These are phyloP conservation scores for Pelosia muscerda DNA, from an alignment of 2,888 invertebrate genomes.

Conservation along the genomic window DNA sequence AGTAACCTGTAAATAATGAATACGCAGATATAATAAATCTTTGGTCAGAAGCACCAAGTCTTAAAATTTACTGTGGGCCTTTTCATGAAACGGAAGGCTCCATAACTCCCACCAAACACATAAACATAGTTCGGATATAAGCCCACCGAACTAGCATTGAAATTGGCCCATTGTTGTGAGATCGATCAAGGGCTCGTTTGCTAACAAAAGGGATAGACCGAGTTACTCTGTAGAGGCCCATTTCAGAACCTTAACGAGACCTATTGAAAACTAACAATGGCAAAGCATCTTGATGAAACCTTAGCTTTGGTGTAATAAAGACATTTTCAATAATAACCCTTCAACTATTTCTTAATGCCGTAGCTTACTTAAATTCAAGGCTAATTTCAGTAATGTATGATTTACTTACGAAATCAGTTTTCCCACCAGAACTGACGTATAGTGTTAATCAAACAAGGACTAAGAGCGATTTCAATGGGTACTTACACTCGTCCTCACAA, in stretches of 20 bases:
- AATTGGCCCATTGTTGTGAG: constrained; percentile 78
- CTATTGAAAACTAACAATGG: constrained; percentile 80
- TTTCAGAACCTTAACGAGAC: constrained; percentile 79
- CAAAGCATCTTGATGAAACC: constrained; percentile 71
- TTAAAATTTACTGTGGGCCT: constrained; percentile 4
- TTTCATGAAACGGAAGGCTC: constrained; percentile 10
- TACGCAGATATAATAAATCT: not conserved
- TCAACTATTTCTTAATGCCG: constrained; percentile 31
- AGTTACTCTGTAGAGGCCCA: constrained; percentile 68
- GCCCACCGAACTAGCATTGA: constrained; percentile 69
- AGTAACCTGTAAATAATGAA: not conserved
- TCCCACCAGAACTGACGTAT: not conserved
- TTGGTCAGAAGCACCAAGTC: constrained; percentile 1
- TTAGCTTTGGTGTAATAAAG: constrained; percentile 65
- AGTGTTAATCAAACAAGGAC: not conserved
- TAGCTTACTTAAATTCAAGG: constrained; percentile 41
- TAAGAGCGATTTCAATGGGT: not conserved
- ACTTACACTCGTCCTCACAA: not conserved
- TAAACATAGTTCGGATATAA: constrained; percentile 60
- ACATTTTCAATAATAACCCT: constrained; percentile 54
- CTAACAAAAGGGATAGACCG: constrained; percentile 77
- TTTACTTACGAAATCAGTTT: too few species aligned
- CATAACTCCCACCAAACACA: constrained; percentile 44
- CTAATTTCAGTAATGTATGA: not conserved
- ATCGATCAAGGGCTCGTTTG: constrained; percentile 80